phyloP scores from a whole-genome alignment of 2,113 vertebrate species.

The Anarrhichthys ocellatus region DNA sequence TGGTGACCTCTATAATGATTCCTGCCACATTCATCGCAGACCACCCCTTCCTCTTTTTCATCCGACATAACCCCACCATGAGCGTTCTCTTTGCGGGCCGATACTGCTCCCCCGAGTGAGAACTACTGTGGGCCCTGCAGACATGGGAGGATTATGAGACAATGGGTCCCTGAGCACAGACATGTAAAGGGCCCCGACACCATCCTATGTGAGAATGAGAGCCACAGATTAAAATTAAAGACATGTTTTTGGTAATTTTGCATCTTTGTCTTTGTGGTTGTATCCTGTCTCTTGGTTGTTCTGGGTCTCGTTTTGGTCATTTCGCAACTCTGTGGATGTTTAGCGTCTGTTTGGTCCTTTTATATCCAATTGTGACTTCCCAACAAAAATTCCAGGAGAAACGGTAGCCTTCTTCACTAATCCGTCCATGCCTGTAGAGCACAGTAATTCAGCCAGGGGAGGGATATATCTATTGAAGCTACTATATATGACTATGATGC shows the following conservation, averaged over 20 bases:
- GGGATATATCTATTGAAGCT: not conserved
- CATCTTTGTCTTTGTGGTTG: not conserved
- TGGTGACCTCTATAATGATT: constrained; percentile 43
- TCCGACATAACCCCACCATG: constrained; percentile 82
- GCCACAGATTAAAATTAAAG: not conserved
- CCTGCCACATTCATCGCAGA: constrained; percentile 82
- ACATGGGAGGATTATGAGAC: not conserved
- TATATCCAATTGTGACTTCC: not conserved
- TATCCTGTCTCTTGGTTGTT: not conserved
- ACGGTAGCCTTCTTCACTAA: not conserved
- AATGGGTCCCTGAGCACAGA: too few species aligned
- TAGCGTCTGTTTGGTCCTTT: not conserved
- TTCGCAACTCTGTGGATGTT: not conserved
- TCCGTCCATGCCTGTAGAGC: not conserved
- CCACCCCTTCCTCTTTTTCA: constrained; percentile 90
- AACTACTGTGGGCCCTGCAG: not conserved
- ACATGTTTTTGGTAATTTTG: not conserved
- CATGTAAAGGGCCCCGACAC: not conserved
- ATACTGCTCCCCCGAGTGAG: constrained; percentile 79
- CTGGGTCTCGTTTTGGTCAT: too few species aligned
- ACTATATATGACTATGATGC: not conserved
- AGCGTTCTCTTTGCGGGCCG: constrained; percentile 85
- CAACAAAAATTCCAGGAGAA: not conserved
- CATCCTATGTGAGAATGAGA: not conserved
- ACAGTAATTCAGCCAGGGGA: not conserved